Conservation (phyloP, 2,113 vertebrate genomes). For the Corapipo altera region DNA sequence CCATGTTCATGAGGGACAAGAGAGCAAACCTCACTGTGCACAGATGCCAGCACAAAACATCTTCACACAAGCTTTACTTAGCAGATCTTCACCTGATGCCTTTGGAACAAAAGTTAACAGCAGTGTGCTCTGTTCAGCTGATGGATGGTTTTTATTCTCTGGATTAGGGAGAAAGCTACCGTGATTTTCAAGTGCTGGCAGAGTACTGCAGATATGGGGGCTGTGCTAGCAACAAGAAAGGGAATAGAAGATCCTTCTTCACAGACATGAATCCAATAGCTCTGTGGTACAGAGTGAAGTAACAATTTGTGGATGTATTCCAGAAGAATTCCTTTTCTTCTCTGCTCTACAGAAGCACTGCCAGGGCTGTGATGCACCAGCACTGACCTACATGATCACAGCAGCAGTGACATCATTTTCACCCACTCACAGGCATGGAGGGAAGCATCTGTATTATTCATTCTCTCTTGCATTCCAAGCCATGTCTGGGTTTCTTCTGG, state of each 20-base stretch:
- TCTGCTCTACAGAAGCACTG: background rate
- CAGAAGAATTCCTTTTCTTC: background rate
- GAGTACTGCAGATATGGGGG: background rate
- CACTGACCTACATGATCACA: background rate
- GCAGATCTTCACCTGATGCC: background rate
- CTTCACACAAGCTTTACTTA: background rate
- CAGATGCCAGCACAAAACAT: background rate
- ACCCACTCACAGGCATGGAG: background rate
- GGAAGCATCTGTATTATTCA: background rate
- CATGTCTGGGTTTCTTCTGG: background rate
- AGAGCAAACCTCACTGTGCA: background rate
- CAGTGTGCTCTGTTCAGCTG: background rate
- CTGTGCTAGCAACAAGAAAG: background rate
- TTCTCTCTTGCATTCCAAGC: background rate
- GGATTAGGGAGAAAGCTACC: background rate
- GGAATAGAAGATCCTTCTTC: background rate
- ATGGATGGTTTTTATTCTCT: background rate
- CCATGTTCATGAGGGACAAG: background rate
- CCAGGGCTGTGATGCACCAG: background rate
- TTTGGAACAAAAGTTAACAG: background rate
- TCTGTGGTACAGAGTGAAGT: background rate
- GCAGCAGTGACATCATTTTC: background rate
- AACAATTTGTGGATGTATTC: background rate
- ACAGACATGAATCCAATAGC: background rate
- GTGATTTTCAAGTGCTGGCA: background rate